Conservation (phyloP, 2,888 invertebrate genomes). For the Silvanus unidentatus region DNA sequence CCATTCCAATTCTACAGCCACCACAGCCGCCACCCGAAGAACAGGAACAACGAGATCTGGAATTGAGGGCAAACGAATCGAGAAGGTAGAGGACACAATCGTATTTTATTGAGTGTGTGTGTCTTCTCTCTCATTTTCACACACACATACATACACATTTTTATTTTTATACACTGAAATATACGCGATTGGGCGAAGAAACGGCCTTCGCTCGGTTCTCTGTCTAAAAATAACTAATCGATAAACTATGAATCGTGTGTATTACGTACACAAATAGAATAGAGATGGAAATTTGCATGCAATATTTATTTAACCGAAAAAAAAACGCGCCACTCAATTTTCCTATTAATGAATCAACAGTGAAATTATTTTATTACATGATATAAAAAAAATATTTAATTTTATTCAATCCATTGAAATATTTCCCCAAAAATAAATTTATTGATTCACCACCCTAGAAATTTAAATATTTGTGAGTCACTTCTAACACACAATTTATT, state of each 20-base stretch:
- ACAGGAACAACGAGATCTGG: slow-evolving; percentile 44
- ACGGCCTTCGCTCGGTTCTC: slow-evolving; percentile 7
- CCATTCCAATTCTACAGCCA: slow-evolving; percentile 31
- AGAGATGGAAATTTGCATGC: not conserved
- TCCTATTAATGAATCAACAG: too few species aligned
- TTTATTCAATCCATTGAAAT: too few species aligned
- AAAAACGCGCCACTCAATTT: too few species aligned
- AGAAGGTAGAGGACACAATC: slow-evolving; percentile 34
- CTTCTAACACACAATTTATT: too few species aligned
- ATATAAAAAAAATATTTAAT: too few species aligned
- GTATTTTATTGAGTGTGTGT: not conserved
- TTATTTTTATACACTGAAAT: too few species aligned
- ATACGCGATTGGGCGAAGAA: slow-evolving; percentile 1
- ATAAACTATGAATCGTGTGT: slow-evolving; percentile 31
- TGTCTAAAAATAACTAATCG: slow-evolving; percentile 30
- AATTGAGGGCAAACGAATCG: slow-evolving; percentile 47
- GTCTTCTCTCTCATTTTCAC: not conserved
- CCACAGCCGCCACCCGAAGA: slow-evolving; percentile 51
- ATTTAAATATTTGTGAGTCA: too few species aligned
- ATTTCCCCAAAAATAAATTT: too few species aligned
- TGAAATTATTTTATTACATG: too few species aligned
- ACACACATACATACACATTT: too few species aligned
- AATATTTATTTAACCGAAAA: too few species aligned
- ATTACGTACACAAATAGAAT: slow-evolving; percentile 22
- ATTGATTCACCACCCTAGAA: too few species aligned